Percentiles rank a stretch among this genome's conserved stretches.
Conservation (phyloP, 2,797 vertebrate genomes). For the Xyrichtys novacula region DNA sequence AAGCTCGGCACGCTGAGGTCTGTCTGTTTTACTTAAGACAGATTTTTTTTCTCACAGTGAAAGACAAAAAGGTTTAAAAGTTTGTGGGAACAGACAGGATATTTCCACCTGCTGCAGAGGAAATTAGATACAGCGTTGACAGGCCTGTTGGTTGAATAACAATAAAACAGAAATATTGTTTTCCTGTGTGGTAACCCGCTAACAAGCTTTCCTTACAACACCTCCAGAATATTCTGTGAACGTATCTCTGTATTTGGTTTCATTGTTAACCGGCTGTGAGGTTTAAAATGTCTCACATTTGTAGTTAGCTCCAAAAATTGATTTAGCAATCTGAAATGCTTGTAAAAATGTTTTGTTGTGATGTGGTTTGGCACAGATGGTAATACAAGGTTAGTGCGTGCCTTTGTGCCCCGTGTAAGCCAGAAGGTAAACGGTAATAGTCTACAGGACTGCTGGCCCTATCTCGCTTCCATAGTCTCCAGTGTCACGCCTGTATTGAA, state of each 20-base stretch:
- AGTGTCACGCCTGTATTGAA: conserved; percentile 98
- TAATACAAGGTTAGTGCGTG: conserved; percentile 73
- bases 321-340: conserved; percentile 59
- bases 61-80: conserved; percentile 26
- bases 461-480: conserved; percentile 95
- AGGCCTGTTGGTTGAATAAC: conserved; percentile 68
- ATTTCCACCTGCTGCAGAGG: conserved; percentile 47
- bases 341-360: conserved; percentile 61
- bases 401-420: conserved; percentile 77
- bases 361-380: conserved; percentile 77
- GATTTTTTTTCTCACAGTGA: conserved; percentile 5
- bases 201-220: conserved; percentile 48
- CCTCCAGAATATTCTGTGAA: neutral
- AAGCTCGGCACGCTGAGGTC: conserved; percentile 5
- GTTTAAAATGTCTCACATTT: conserved; percentile 48
- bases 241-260: conserved; percentile 41
- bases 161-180: conserved; percentile 65
- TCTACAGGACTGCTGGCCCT: conserved; percentile 92
- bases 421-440: conserved; percentile 88
- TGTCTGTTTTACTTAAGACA: conserved; percentile 26
- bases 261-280: conserved; percentile 22
- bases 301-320: conserved; percentile 53
- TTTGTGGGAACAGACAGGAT: conserved; percentile 17
- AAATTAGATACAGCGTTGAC: conserved; percentile 65
- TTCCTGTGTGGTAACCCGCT: conserved; percentile 64